Conservation (phyloP, 2,797 vertebrate genomes). For the Melanotaenia parkinsoni region DNA sequence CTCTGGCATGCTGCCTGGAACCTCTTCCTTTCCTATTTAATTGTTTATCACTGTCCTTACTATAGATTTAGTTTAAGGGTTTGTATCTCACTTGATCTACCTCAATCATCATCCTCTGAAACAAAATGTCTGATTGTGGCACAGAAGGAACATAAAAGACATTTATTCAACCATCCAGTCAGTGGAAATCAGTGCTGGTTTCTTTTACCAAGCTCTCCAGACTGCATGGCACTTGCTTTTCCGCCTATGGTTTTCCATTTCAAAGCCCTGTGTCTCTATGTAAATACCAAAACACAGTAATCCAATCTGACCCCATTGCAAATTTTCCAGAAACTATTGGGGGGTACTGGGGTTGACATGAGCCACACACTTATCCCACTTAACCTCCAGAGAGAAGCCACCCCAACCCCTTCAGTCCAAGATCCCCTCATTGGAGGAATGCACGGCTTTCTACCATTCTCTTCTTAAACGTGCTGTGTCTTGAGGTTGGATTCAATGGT, state of each 20-base stretch:
- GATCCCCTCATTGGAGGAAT: constrained; percentile 73
- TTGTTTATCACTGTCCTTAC: constrained; percentile 53
- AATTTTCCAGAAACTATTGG: constrained; percentile 82
- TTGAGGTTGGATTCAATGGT: constrained; percentile 58
- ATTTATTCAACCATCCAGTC: constrained; percentile 69
- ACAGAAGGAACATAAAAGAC: constrained; percentile 68
- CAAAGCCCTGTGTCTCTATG: constrained; percentile 82
- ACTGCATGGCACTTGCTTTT: constrained; percentile 82
- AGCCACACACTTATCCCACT: constrained; percentile 84
- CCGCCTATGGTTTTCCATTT: constrained; percentile 83
- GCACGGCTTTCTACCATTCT: constrained; percentile 64
- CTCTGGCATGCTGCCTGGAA: constrained; percentile 44
- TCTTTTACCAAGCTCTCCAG: constrained; percentile 76
- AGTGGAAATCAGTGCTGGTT: constrained; percentile 77
- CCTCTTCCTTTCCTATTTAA: constrained; percentile 57
- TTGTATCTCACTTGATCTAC: constrained; percentile 66
- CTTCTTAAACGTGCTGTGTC: constrained; percentile 63
- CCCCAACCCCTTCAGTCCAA: constrained; percentile 73
- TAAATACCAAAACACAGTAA: constrained; percentile 86
- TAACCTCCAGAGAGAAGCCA: constrained; percentile 82
- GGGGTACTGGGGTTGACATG: constrained; percentile 79
- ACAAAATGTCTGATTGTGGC: constrained; percentile 70
- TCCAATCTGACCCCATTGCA: constrained; percentile 84
- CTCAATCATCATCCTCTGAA: constrained; percentile 59
- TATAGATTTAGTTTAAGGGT: constrained; percentile 69